Conservation (phyloP, 2,888 invertebrate genomes). For the Lacanobia oleracea region DNA sequence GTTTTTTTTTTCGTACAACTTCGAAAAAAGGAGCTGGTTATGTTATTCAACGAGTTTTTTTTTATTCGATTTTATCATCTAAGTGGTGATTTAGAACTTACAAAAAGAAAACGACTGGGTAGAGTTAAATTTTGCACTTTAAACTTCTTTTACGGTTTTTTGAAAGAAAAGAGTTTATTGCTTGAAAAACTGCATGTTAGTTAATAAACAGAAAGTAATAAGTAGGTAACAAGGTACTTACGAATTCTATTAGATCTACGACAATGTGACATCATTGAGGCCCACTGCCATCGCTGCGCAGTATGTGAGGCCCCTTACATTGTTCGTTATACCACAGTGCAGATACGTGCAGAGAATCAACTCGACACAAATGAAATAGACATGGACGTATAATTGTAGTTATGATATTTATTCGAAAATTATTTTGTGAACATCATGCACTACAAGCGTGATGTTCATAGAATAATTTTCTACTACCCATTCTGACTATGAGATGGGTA, state of each 20-base stretch:
- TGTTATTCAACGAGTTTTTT: not conserved
- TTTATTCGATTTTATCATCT: not conserved
- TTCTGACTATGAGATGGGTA: too few species aligned
- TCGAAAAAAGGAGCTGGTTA: not conserved
- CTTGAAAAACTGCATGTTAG: not conserved
- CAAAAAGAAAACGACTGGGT: not conserved
- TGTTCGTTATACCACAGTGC: not conserved
- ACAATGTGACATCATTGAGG: slow-evolving; percentile 43
- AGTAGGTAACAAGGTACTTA: not conserved
- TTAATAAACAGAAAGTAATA: too few species aligned
- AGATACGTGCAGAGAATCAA: slow-evolving; percentile 8
- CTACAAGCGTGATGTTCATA: too few species aligned
- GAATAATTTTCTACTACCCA: too few species aligned
- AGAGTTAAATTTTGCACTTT: too few species aligned
- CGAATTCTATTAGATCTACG: slow-evolving; percentile 3
- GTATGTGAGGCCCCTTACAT: slow-evolving; percentile 39
- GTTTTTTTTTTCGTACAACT: not conserved
- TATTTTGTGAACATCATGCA: too few species aligned
- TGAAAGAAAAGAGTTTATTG: too few species aligned
- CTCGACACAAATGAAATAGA: slow-evolving; percentile 10
- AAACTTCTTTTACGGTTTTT: too few species aligned
- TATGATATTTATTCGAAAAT: too few species aligned
- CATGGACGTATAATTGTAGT: too few species aligned
- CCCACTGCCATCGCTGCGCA: slow-evolving; percentile 19
- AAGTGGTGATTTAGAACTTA: not conserved